A percentile compares a stretch with the other conserved stretches of the same genome.
These are phyloP conservation scores for Aporophyla lueneburgensis DNA, from an alignment of 2,888 invertebrate species.

Conservation along the genomic window DNA sequence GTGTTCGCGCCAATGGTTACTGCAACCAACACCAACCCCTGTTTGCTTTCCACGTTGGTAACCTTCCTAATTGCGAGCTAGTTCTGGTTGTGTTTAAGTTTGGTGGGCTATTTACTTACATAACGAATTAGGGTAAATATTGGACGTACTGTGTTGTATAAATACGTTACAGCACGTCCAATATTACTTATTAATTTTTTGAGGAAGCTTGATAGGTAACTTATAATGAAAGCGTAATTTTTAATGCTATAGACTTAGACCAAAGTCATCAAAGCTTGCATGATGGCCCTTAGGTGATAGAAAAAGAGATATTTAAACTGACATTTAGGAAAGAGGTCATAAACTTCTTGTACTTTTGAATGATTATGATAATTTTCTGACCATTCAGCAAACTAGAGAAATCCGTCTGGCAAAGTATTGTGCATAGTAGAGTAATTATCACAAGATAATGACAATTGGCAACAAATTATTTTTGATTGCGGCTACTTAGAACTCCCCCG, in stretches of 20 bases:
- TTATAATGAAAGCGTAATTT: neutral
- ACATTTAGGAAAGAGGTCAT: neutral
- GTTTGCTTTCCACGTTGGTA: slow-evolving; percentile 53
- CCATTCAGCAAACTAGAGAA: neutral
- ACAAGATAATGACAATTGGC: too few relatives aligned
- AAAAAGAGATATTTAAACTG: neutral
- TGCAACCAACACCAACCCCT: slow-evolving; percentile 51
- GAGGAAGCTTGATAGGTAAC: too few relatives aligned
- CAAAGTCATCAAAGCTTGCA: neutral
- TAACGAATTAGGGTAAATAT: slow-evolving; percentile 21
- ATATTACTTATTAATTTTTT: too few relatives aligned
- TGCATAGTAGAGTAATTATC: too few relatives aligned
- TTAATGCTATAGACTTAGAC: neutral
- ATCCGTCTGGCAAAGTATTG: neutral
- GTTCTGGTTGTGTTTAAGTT: slow-evolving; percentile 34
- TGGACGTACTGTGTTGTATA: too few relatives aligned
- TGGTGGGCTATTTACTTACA: slow-evolving; percentile 25
- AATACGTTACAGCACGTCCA: too few relatives aligned
- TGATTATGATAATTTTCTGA: neutral
- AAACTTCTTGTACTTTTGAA: neutral
- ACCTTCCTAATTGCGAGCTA: slow-evolving; percentile 51
- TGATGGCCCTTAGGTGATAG: neutral
- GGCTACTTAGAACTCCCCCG: too few relatives aligned
- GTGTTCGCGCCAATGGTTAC: slow-evolving; percentile 48
- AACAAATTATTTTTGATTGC: too few relatives aligned